Conservation (phyloP, 2,113 vertebrate species). For the Ameiurus melas region DNA sequence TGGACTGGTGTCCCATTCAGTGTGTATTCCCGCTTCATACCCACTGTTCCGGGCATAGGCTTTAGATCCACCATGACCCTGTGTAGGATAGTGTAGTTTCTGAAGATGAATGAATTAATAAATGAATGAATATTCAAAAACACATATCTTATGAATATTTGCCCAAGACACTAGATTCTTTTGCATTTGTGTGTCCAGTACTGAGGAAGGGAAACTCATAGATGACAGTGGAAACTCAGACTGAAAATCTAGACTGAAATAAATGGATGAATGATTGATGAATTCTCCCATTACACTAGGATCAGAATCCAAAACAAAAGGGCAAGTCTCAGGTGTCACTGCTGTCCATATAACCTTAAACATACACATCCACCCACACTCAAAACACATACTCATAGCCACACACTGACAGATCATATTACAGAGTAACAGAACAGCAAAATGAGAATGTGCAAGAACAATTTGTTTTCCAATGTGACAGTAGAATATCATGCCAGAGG, state of each 20-base stretch:
- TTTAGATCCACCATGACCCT: neutral
- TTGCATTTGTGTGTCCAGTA: neutral
- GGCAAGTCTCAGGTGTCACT: slow-evolving; percentile 44
- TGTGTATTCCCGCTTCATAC: neutral
- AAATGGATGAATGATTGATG: slow-evolving; percentile 16
- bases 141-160: neutral
- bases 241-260: neutral
- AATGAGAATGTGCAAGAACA: neutral
- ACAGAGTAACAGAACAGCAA: neutral
- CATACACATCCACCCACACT: slow-evolving; percentile 30
- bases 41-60: no score
- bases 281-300: slow-evolving; percentile 36
- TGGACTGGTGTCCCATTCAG: neutral
- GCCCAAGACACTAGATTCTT: neutral
- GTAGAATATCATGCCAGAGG: slow-evolving; percentile 10
- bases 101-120: neutral
- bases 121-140: neutral
- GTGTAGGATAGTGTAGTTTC: neutral
- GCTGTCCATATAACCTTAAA: slow-evolving; percentile 39
- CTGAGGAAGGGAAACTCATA: neutral
- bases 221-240: slow-evolving; percentile 22
- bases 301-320: slow-evolving; percentile 35
- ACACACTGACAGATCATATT: slow-evolving; percentile 5
- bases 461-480: slow-evolving; percentile 20
- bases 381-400: neutral